phyloP scores from a whole-genome alignment of 2,888 invertebrate genomes.

The Dromius quadrimaculatus region DNA sequence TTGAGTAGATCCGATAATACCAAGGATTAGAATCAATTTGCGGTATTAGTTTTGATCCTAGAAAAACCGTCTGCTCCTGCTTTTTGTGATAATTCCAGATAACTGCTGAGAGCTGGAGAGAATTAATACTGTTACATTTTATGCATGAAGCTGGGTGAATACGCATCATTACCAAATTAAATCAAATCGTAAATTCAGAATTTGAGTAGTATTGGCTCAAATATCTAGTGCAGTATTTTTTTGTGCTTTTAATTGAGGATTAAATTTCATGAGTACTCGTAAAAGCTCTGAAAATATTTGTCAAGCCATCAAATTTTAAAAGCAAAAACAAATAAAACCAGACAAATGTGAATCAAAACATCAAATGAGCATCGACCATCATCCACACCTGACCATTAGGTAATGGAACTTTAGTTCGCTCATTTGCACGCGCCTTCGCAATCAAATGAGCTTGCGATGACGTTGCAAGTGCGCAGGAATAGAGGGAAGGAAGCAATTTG shows the following conservation, averaged over 20 bases:
- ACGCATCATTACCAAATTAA: too few relatives aligned
- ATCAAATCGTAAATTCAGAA: too few relatives aligned
- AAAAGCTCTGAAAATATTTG: too few relatives aligned
- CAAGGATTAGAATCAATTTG: constrained; percentile 7
- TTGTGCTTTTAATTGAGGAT: too few relatives aligned
- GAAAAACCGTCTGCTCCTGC: too few relatives aligned
- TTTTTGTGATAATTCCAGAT: too few relatives aligned
- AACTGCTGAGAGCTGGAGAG: too few relatives aligned
- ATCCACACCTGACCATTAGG: constrained; percentile 29
- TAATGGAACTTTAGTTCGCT: background rate
- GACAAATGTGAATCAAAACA: constrained; percentile 26
- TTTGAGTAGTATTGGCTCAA: too few relatives aligned
- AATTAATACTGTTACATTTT: too few relatives aligned
- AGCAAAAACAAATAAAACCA: constrained; percentile 23
- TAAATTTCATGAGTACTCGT: too few relatives aligned
- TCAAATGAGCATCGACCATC: constrained; percentile 21
- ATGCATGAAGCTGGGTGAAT: too few relatives aligned
- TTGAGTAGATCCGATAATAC: constrained; percentile 7
- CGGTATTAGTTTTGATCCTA: constrained; percentile 10
- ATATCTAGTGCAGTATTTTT: too few relatives aligned
- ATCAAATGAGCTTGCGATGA: constrained; percentile 31
- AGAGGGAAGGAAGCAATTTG: constrained; percentile 37
- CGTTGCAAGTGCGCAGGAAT: constrained; percentile 7
- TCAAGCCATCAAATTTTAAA: background rate
- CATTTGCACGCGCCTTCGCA: constrained; percentile 16